Conservation (phyloP, 1,140 invertebrate genomes). For the Meloidogyne chitwoodi region DNA sequence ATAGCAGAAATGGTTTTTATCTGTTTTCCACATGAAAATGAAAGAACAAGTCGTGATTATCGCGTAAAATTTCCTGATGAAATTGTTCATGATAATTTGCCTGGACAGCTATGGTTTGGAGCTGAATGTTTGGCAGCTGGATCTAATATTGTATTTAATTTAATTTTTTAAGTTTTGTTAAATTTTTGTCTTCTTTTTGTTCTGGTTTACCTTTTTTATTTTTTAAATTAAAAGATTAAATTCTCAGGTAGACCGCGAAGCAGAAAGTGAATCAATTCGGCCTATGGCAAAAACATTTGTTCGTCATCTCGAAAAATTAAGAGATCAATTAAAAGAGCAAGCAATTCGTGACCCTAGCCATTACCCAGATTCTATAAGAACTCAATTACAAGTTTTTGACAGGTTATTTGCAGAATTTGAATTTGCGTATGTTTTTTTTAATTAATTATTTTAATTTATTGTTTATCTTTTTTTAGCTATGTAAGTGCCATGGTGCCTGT, state of each 20-base stretch:
- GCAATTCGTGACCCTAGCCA: conserved; percentile 52
- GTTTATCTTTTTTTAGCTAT: conserved; percentile 68
- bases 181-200: not conserved
- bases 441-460: not conserved
- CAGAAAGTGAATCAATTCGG: conserved; percentile 89
- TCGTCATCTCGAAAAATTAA: conserved; percentile 83
- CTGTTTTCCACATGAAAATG: conserved; percentile 66
- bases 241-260: conserved; percentile 75
- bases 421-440: conserved; percentile 66
- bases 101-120: conserved; percentile 98
- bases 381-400: conserved; percentile 87
- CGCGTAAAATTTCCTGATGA: conserved; percentile 98
- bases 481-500: conserved; percentile 98
- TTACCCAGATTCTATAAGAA: conserved; percentile 63
- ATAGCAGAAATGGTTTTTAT: conserved; percentile 81
- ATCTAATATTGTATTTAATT: conserved; percentile 79
- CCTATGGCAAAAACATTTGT: conserved; percentile 89
- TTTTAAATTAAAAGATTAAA: not conserved
- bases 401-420: conserved; percentile 93
- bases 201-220: too few species aligned
- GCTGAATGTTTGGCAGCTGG: conserved; percentile 74
- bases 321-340: conserved; percentile 77
- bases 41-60: conserved; percentile 85
- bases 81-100: conserved; percentile 91
- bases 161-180: not conserved